Percentiles rank a stretch among this genome's conserved stretches.
phyloP scores from a whole-genome alignment of 2,888 invertebrate species.

The Lasioglossum zephyrum region DNA sequence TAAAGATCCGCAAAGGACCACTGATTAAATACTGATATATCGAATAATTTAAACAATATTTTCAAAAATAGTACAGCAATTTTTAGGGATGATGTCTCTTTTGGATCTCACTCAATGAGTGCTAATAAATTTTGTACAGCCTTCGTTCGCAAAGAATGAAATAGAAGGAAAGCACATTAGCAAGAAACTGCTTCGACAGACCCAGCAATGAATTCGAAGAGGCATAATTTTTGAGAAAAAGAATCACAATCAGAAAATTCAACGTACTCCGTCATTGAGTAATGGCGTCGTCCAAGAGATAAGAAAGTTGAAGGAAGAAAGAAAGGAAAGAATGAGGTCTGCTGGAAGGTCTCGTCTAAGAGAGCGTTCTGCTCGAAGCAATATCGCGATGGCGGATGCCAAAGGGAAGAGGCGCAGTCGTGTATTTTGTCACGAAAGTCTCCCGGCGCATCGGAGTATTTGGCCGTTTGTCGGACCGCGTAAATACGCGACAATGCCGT shows the following conservation, averaged over 20 bases:
- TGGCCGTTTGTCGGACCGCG: constrained; percentile 72
- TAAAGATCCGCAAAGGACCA: too few species aligned
- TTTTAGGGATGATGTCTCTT: too few species aligned
- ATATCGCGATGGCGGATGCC: constrained; percentile 16
- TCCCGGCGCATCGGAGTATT: constrained; percentile 54
- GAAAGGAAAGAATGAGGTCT: neutral
- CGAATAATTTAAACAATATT: too few species aligned
- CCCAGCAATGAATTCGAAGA: neutral
- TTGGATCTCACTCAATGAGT: too few species aligned
- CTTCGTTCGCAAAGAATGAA: neutral
- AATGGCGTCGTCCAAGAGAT: neutral
- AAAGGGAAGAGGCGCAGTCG: neutral
- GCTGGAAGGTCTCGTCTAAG: neutral
- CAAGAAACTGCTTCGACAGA: neutral
- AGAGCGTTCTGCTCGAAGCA: constrained; percentile 14
- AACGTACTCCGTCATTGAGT: neutral
- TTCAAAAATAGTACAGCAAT: too few species aligned
- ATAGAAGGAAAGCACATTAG: neutral
- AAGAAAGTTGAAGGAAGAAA: neutral
- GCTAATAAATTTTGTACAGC: too few species aligned
- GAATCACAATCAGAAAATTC: neutral
- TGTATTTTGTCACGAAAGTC: constrained; percentile 57
- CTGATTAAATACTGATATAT: too few species aligned
- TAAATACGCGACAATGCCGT: constrained; percentile 72
- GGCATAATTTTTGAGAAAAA: neutral